Base-by-base conservation (phyloP, 1,140 invertebrate species). In the Drosophila tropicalis region DNA sequence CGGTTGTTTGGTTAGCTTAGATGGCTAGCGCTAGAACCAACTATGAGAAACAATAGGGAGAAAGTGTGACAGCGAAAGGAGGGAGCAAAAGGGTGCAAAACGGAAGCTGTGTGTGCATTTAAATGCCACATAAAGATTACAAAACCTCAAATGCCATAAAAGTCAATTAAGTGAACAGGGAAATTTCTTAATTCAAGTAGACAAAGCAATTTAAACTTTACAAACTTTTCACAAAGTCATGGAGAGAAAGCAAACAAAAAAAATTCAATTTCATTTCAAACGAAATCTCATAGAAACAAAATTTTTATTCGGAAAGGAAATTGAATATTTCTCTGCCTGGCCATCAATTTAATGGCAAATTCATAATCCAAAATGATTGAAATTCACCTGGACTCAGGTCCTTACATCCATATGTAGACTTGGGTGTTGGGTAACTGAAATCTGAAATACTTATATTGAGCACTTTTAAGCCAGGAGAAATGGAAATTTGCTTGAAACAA, bases 131-230 rank as follows among this genome's bases (percentile, higher is more conserved):
- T 51, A 22, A 51, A 51, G 19, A 51, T 17, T 17, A 17, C 29
- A 29, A 51, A 51, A 51, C 44, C 19, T 51, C 19, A 51, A 51
- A 51, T 22, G 44, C 44, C 44, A 22, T 19, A 51, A 51, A 51
- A 51, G 44, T 51, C 17, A 51, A 51, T 51, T 51, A 51, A 51
- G 44, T 22, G 44, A 22, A 51, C 9, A 51, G 44, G 19, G 19
- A 51, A 51, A 51, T 51, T 51, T 22, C 44, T 51, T 51, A 51
- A 51, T 51, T 51, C 44, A 51, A 51, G 17, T 51, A 51, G 44
- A 22, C 44, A 51, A 51, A 51, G 44, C 44, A 51, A 51, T 51
- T 51, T 51, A 51, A 51, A 51, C 44, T 51, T 51, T 9, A 25
- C 6, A 19, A 51, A 51, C 44, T 51, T 22, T 22, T 22, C 6